These are phyloP conservation scores for Lordiphosa clarofinis DNA, from an alignment of 1,140 invertebrate genomes.

Conservation along the genomic window DNA sequence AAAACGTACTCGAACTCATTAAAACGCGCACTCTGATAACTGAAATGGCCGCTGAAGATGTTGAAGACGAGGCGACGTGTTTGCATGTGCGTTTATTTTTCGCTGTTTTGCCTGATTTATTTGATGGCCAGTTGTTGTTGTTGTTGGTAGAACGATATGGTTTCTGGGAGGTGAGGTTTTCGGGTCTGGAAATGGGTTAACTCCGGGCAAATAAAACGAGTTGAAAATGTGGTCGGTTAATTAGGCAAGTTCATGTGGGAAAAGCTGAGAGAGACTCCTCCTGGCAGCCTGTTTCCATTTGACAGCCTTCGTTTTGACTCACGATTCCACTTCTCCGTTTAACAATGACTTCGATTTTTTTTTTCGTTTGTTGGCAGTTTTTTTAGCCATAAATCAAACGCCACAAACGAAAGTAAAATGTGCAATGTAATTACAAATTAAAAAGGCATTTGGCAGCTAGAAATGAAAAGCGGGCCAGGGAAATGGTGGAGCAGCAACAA, in stretches of 20 bases:
- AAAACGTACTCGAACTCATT: constrained; percentile 77
- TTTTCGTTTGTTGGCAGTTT: constrained; percentile 22
- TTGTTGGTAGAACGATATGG: constrained; percentile 18
- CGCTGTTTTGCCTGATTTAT: constrained; percentile 50
- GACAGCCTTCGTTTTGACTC: constrained; percentile 40
- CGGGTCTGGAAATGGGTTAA: too few relatives aligned
- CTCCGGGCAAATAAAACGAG: constrained; percentile 13
- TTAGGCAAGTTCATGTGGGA: constrained; percentile 48
- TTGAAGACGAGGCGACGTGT: constrained; percentile 42
- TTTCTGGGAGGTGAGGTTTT: background rate
- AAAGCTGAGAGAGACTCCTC: constrained; percentile 4
- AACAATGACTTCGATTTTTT: constrained; percentile 44
- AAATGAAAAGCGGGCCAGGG: constrained; percentile 9
- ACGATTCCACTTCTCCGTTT: constrained; percentile 63
- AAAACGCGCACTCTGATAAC: constrained; percentile 76
- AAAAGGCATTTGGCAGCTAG: constrained; percentile 32
- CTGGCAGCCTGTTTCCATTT: constrained; percentile 17
- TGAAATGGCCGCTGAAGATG: constrained; percentile 56
- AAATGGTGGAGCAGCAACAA: constrained; percentile 18
- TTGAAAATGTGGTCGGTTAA: constrained; percentile 31
- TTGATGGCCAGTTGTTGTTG: constrained; percentile 59
- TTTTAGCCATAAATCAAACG: constrained; percentile 60
- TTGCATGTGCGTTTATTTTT: constrained; percentile 54
- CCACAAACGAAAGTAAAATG: constrained; percentile 70
- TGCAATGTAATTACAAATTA: constrained; percentile 72